Percentiles rank a stretch among this genome's conserved stretches.
phyloP scores from a whole-genome alignment of 2,888 invertebrate species.

The Drosophila antonietae region DNA sequence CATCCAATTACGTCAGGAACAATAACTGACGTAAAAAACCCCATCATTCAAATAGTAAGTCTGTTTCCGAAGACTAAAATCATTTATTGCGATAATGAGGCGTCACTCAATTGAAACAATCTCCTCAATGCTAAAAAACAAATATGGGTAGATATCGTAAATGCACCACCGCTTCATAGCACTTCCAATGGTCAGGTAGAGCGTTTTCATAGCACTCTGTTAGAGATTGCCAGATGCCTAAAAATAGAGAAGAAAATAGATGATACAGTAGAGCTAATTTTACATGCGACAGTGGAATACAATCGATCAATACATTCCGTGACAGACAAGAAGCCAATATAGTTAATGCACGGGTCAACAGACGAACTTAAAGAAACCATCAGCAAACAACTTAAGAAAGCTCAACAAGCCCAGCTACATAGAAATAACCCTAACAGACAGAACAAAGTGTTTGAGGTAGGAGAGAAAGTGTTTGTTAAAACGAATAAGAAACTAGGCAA shows the following conservation, averaged over 20 bases:
- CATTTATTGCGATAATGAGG: not conserved
- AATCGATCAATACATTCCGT: no score
- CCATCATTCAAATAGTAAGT: not conserved
- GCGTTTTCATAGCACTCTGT: not conserved
- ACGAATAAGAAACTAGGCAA: not conserved
- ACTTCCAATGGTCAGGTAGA: not conserved
- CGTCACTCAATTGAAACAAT: not conserved
- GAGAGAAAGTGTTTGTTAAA: no score
- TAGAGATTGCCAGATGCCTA: not conserved
- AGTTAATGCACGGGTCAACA: no score
- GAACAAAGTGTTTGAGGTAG: no score
- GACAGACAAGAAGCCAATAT: no score
- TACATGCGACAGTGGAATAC: no score
- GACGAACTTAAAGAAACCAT: no score
- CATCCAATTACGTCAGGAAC: not conserved
- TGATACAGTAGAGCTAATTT: not conserved
- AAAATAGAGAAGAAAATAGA: not conserved
- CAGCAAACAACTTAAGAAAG: no score
- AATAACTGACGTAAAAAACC: not conserved
- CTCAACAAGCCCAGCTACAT: no score
- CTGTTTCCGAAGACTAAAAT: not conserved
- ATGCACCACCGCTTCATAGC: slow-evolving; percentile 2
- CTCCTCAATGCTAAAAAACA: not conserved
- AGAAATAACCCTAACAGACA: no score
- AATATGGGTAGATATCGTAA: not conserved